Percentiles rank a stretch among this genome's conserved stretches.
Conservation (phyloP, 2,113 vertebrate genomes). For the Chrysemys picta region DNA sequence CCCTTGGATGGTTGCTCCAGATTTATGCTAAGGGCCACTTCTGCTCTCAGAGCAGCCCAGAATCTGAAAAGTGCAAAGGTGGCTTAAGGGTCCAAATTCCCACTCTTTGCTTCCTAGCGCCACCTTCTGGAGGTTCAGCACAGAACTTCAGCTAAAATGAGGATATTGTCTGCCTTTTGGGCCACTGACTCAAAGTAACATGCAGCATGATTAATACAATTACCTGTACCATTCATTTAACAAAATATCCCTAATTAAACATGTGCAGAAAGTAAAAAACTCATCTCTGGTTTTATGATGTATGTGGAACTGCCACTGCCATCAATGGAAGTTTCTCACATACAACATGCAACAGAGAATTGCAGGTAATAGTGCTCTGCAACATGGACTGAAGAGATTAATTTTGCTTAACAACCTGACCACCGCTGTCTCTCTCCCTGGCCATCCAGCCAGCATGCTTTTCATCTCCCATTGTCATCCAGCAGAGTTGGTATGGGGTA, state of each 20-base stretch:
- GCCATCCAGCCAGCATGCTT: neutral
- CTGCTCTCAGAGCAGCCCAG: neutral
- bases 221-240: neutral
- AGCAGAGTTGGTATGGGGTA: too few species aligned
- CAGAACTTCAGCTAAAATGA: neutral
- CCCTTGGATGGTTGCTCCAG: neutral
- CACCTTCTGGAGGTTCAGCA: neutral
- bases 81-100: accelerated
- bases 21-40: neutral
- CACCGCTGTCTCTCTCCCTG: neutral
- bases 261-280: neutral
- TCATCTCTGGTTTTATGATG: neutral
- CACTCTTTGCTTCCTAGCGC: neutral
- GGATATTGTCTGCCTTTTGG: neutral
- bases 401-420: neutral
- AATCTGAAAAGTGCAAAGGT: neutral
- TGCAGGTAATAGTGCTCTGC: neutral
- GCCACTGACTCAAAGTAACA: neutral
- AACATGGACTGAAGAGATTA: accelerated
- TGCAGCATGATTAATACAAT: neutral
- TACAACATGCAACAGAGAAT: neutral
- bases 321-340: neutral
- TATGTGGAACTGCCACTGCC: neutral
- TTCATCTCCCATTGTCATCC: neutral
- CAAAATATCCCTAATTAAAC: neutral